Conservation (phyloP, 2,888 invertebrate species). For the Zeuzera pyrina region DNA sequence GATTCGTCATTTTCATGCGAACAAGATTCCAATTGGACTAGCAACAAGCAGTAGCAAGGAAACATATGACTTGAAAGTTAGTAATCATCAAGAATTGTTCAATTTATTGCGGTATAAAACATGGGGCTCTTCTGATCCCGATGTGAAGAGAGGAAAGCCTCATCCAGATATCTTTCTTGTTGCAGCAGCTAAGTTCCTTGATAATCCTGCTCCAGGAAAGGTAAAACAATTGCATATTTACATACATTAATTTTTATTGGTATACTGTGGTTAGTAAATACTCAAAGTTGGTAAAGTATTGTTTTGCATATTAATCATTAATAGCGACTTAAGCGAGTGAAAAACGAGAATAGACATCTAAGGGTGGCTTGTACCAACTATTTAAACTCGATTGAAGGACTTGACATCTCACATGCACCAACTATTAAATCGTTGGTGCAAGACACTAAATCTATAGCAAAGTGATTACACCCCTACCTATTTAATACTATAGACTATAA, state of each 20-base stretch:
- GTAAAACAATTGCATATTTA: slow-evolving; percentile 37
- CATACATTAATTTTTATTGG: too few relatives aligned
- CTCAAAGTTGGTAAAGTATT: too few relatives aligned
- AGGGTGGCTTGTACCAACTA: not conserved
- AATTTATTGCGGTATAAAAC: slow-evolving; percentile 80
- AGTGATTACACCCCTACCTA: too few relatives aligned
- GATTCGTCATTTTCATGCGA: slow-evolving; percentile 79
- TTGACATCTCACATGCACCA: too few relatives aligned
- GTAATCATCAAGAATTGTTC: slow-evolving; percentile 78
- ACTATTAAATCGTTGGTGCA: too few relatives aligned
- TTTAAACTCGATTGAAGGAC: too few relatives aligned
- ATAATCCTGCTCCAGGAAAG: slow-evolving; percentile 73
- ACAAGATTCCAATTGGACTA: slow-evolving; percentile 85
- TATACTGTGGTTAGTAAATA: too few relatives aligned
- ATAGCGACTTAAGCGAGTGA: too few relatives aligned
- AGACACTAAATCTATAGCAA: too few relatives aligned
- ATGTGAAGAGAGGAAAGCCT: slow-evolving; percentile 89
- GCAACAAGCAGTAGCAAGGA: slow-evolving; percentile 88
- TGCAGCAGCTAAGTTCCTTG: slow-evolving; percentile 81
- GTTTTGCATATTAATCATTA: too few relatives aligned
- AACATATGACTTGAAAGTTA: slow-evolving; percentile 80
- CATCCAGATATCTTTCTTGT: slow-evolving; percentile 89
- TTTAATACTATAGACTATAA: too few relatives aligned
- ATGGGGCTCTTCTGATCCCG: slow-evolving; percentile 85
- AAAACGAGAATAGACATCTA: too few relatives aligned